Percentiles rank a stretch among this genome's conserved stretches.
These are phyloP conservation scores for Phlogophora meticulosa DNA, from an alignment of 2,888 invertebrate genomes.

Conservation along the genomic window DNA sequence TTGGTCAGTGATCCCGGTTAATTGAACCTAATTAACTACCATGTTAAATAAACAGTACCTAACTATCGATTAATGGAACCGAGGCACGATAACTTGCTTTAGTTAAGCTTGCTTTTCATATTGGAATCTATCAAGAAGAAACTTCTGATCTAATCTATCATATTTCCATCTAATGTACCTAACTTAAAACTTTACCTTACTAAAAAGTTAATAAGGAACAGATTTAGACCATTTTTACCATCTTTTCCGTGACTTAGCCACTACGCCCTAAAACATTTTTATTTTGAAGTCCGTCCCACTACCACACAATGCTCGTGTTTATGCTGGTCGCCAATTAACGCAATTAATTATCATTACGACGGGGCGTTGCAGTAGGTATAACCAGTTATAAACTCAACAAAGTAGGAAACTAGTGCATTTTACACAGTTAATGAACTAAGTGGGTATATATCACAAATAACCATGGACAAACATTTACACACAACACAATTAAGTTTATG, in stretches of 20 bases:
- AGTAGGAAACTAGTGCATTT: constrained; percentile 12
- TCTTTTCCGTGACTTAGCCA: background rate
- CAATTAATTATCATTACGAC: constrained; percentile 35
- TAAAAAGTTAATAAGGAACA: background rate
- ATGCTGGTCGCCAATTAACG: constrained; percentile 34
- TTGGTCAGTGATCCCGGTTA: constrained; percentile 22
- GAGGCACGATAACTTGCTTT: constrained; percentile 1
- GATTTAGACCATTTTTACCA: background rate
- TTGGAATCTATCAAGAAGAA: background rate
- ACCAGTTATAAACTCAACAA: constrained; percentile 30
- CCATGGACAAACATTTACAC: background rate
- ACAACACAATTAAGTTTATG: too few species aligned
- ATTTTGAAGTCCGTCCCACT: background rate
- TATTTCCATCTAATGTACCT: background rate
- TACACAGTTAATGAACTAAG: constrained; percentile 5
- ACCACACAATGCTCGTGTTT: constrained; percentile 36
- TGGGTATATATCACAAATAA: constrained; percentile 4
- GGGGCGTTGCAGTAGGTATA: constrained; percentile 14
- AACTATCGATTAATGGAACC: background rate
- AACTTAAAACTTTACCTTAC: too few species aligned
- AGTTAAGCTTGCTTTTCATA: background rate
- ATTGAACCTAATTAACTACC: constrained; percentile 29
- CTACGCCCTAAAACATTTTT: background rate
- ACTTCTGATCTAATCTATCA: background rate
- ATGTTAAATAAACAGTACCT: constrained; percentile 11